Conservation (phyloP, 2,113 vertebrate species). For the Hypocryptadius cinnamomeus region DNA sequence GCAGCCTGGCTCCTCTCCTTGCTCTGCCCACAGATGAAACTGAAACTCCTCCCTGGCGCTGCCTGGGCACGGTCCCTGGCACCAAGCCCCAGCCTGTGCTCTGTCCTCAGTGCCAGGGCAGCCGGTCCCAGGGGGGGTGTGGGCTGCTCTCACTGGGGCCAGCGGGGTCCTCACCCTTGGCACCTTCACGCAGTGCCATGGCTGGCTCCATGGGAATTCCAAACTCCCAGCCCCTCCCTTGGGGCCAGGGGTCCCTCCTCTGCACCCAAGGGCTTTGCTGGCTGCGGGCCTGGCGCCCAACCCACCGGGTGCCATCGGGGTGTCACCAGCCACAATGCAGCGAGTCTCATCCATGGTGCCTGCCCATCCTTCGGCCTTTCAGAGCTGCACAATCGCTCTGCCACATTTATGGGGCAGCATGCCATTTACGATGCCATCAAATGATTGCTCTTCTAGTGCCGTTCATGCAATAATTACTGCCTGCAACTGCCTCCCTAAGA, state of each 20-base stretch:
- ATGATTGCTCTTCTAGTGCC: conserved; percentile 7
- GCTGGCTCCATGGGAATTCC: background rate
- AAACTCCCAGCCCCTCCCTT: background rate
- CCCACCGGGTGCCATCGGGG: background rate
- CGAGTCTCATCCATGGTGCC: background rate
- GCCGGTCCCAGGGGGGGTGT: accelerated
- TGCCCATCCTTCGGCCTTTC: background rate
- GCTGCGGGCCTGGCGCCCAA: background rate
- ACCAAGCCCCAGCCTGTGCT: background rate
- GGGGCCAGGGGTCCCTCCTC: background rate
- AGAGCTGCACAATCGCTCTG: background rate
- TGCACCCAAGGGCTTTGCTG: background rate
- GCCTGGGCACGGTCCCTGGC: background rate
- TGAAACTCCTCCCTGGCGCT: background rate
- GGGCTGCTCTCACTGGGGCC: background rate
- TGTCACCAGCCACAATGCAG: background rate
- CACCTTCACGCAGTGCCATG: background rate
- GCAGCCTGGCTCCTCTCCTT: background rate
- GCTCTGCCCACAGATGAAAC: background rate
- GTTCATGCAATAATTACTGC: background rate
- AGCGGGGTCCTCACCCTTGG: background rate
- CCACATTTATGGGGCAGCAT: background rate
- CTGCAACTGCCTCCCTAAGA: background rate
- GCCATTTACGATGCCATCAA: background rate
- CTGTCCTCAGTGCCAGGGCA: background rate